Percentiles rank a stretch among this genome's conserved stretches.
phyloP scores from a whole-genome alignment of 1,140 invertebrate genomes.

The Achatina immaculata region DNA sequence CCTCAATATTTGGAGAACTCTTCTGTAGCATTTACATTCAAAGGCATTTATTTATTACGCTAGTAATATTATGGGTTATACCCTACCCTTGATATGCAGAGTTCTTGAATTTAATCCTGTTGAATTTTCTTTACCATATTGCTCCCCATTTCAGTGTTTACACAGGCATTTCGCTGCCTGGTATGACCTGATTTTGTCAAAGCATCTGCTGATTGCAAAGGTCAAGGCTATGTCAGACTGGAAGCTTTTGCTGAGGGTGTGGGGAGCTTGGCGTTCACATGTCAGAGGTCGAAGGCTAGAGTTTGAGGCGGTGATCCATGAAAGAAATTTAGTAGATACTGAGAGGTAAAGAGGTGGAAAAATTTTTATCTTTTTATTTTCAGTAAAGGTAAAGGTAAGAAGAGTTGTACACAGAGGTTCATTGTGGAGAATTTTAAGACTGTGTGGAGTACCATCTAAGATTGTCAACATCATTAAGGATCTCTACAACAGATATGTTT shows the following conservation, averaged over 20 bases:
- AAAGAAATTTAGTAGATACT: constrained; percentile 54
- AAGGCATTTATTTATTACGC: no score
- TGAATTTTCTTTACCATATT: no score
- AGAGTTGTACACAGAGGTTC: neutral
- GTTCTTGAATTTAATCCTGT: no score
- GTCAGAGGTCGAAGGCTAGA: constrained; percentile 52
- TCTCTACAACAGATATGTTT: no score
- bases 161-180: constrained; percentile 68
- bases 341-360: no score
- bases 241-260: constrained; percentile 63
- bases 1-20: no score
- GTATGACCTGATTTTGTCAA: constrained; percentile 66
- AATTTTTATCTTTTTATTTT: neutral
- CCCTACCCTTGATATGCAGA: no score
- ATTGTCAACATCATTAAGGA: no score
- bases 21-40: no score
- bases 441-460: no score
- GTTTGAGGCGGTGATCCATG: constrained; percentile 55
- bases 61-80: no score
- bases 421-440: no score
- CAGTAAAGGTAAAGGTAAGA: neutral
- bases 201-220: constrained; percentile 64
- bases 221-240: constrained; percentile 68
- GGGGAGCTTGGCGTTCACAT: constrained; percentile 66
- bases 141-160: constrained; percentile 54